Base-by-base conservation (phyloP, 2,113 vertebrate species). In the Chloropsis cyanopogon region DNA sequence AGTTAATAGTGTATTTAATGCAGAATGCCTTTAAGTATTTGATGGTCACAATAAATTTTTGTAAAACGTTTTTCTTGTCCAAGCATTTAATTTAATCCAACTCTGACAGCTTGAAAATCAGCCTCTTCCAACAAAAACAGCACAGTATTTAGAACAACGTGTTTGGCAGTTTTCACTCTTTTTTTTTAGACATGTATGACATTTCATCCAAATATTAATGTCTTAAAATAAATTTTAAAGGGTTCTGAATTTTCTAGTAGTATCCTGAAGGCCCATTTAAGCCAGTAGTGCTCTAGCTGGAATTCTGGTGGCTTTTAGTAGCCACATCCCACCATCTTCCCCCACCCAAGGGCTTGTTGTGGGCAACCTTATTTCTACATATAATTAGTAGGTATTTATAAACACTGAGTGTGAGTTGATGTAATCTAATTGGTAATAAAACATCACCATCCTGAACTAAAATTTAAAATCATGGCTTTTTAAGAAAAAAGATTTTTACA, bases 41-140 rank as follows among this genome's bases (percentile, higher is more conserved):
- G 96, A 97, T 97, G 96, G 94, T 96, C 97, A 82, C 91, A 98
- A 97, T 98, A 98, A 98, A 98, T 98, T 97, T 98, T 96, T 98
- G 88, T 97, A 96, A 98, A 98, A 98, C 92, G 15, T 97, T 97
- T 97, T 97, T 97, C 97, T 98, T 97, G 97, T 98, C 97, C 92
- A 98, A 96, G 97, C 97, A 98, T 98, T 98, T 98, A 97, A 97
- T 98, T 98, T 97, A 93, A 95, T 97, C 50, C 49, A 84, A 92
- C 86, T 96, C 95, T 93, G 94, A 96, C 90, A 97, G 95, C 65
- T 91, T 80, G 88, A 90, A 95, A 96, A 94, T 73, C 60, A 2
- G 81, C 82, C 90, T 82, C 47, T 88, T 89, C 42, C 79, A 52
- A 75, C 81, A 82, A 80, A 96, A 69, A 49, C 75, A 93, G 73